Percentiles rank a stretch among this genome's conserved stretches.
Evolutionary conservation across 2,797 vertebrate species (phyloP).

Genomic region (Dromococcyx pavoninus): DNA sequence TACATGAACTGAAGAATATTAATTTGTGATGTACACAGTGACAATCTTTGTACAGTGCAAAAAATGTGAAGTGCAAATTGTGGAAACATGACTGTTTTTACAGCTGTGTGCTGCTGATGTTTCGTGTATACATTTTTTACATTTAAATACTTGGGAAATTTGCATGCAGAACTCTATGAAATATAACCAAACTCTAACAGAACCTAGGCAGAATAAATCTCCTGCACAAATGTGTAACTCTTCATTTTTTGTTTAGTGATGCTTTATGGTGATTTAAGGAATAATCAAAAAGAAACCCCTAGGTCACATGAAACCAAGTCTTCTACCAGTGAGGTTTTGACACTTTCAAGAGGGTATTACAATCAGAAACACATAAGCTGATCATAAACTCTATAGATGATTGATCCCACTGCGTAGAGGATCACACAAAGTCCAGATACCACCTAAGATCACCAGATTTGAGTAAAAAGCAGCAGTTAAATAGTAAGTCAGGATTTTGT

Average conservation of each 20-base stretch:
- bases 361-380: not conserved
- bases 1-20: not conserved
- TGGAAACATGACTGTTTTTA: not conserved
- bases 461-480: not conserved
- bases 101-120: not conserved
- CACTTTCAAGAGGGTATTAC: not conserved
- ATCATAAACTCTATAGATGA: not conserved
- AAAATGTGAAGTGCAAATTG: not conserved
- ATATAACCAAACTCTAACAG: not conserved
- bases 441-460: not conserved
- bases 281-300: not conserved
- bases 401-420: not conserved
- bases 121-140: fast-evolving
- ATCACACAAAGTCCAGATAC: not conserved
- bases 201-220: constrained; percentile 28
- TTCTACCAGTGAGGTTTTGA: not conserved
- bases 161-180: not conserved
- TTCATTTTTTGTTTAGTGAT: not conserved
- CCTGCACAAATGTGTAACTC: not conserved
- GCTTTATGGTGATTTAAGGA: not conserved
- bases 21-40: not conserved
- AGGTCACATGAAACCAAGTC: not conserved
- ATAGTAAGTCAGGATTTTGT: not conserved
- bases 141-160: not conserved
- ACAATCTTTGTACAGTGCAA: not conserved